Evolutionary conservation across 2,888 invertebrate genomes (phyloP).

Genomic region (Napeogenes inachia): DNA sequence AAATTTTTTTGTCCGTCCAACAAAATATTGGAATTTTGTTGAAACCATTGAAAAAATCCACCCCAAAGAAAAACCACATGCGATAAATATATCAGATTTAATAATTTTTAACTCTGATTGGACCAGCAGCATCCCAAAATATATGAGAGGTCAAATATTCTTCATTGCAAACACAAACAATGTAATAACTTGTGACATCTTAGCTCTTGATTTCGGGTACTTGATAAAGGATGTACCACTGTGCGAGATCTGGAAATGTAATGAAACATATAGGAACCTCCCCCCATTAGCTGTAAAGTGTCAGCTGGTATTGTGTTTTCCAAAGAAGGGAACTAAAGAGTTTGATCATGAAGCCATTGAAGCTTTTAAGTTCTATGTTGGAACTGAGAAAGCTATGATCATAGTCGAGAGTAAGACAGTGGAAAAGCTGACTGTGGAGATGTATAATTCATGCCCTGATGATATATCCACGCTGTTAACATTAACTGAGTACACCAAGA

Average conservation of each 20-base stretch:
- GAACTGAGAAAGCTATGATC: slow-evolving; percentile 34
- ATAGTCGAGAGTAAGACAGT: slow-evolving; percentile 29
- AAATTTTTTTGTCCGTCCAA: slow-evolving; percentile 32
- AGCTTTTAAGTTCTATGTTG: slow-evolving; percentile 39
- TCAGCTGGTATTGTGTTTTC: slow-evolving; percentile 36
- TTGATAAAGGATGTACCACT: slow-evolving; percentile 31
- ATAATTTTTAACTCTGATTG: slow-evolving; percentile 6
- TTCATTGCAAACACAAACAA: slow-evolving; percentile 18
- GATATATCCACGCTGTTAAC: slow-evolving; percentile 41
- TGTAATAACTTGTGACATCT: slow-evolving; percentile 31
- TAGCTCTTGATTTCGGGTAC: slow-evolving; percentile 39
- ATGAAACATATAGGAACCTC: slow-evolving; percentile 12
- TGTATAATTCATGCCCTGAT: slow-evolving; percentile 37
- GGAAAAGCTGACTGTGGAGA: slow-evolving; percentile 33
- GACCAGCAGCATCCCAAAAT: slow-evolving; percentile 4
- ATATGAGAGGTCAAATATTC: slow-evolving; percentile 27
- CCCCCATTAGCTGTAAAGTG: slow-evolving; percentile 36
- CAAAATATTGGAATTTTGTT: slow-evolving; percentile 21
- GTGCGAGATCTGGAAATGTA: slow-evolving; percentile 22
- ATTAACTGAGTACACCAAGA: slow-evolving; percentile 32
- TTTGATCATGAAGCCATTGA: slow-evolving; percentile 33
- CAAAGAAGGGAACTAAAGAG: slow-evolving; percentile 17
- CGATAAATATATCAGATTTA: neutral
- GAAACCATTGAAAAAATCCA: slow-evolving; percentile 7
- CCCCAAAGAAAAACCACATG: slow-evolving; percentile 4